Conservation (phyloP, 2,113 vertebrate species). For the Taurulus bubalis region DNA sequence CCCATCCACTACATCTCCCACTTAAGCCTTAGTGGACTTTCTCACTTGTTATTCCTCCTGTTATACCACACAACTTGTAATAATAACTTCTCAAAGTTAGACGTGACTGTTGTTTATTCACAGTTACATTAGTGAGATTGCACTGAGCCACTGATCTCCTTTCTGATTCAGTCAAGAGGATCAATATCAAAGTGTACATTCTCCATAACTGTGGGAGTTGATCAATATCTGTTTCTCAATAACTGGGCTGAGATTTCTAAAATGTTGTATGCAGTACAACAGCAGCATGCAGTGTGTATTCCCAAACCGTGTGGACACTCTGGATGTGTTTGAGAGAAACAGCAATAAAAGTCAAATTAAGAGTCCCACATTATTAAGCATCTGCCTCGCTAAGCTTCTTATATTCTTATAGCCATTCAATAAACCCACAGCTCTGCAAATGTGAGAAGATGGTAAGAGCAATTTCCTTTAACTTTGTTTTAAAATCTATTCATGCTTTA, state of each 20-base stretch:
- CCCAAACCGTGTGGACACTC: not conserved
- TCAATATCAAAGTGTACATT: not conserved
- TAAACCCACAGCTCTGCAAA: conserved; percentile 28
- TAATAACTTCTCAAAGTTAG: not conserved
- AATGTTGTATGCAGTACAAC: not conserved
- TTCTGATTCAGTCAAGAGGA: not conserved
- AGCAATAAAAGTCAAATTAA: conserved; percentile 53
- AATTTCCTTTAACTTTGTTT: conserved; percentile 42
- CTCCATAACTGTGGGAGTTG: not conserved
- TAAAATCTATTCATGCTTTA: conserved; percentile 53
- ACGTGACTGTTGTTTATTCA: not conserved
- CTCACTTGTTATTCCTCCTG: not conserved
- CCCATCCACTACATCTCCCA: not conserved
- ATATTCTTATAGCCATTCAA: conserved; percentile 18
- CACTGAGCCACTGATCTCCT: not conserved
- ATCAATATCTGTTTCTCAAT: conserved; percentile 7
- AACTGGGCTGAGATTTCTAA: conserved; percentile 4
- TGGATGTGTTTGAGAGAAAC: conserved; percentile 26
- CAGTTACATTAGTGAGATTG: not conserved
- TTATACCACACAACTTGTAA: not conserved
- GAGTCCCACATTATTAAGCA: conserved; percentile 41
- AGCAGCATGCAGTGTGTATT: not conserved
- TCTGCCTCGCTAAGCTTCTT: conserved; percentile 39
- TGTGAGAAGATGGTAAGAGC: conserved; percentile 18
- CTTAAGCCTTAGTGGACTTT: not conserved